Percentiles rank a stretch among this genome's conserved stretches.
Evolutionary conservation across 2,113 vertebrate species (phyloP).

Genomic region (Peromyscus maniculatus): DNA sequence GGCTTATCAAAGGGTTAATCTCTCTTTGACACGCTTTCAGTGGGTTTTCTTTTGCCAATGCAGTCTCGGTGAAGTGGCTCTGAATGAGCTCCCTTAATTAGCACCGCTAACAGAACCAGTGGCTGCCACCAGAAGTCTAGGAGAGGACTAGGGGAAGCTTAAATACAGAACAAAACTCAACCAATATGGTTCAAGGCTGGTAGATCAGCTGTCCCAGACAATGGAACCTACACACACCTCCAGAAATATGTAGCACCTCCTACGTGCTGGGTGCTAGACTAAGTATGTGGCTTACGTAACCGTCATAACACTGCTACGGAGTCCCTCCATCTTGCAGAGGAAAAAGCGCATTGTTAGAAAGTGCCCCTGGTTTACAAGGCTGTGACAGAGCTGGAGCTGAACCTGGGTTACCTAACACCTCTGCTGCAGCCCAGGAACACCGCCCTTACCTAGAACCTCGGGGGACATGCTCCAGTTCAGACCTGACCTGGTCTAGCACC

Average conservation of each 20-base stretch:
- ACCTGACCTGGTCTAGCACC: background rate
- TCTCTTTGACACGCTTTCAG: conserved; percentile 63
- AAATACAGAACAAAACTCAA: background rate
- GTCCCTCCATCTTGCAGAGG: background rate
- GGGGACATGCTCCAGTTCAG: background rate
- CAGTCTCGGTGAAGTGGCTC: conserved; percentile 36
- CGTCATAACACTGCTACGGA: background rate
- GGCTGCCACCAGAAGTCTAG: background rate
- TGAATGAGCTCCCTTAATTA: conserved; percentile 70
- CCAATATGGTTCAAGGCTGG: background rate
- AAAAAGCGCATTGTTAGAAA: background rate
- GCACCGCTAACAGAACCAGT: background rate
- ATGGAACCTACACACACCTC: background rate
- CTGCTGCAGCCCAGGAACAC: background rate
- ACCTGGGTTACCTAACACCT: background rate
- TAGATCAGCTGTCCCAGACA: background rate
- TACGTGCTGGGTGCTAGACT: background rate
- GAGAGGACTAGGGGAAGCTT: background rate
- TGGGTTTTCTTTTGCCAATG: conserved; percentile 57
- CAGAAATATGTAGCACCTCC: background rate
- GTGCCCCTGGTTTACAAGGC: background rate
- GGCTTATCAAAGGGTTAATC: conserved; percentile 49
- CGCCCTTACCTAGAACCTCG: background rate
- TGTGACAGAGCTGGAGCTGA: background rate
- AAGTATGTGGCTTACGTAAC: background rate